Percentiles rank a stretch among this genome's conserved stretches.
Conservation (phyloP, 2,797 vertebrate species). For the Myripristis jacobus region DNA sequence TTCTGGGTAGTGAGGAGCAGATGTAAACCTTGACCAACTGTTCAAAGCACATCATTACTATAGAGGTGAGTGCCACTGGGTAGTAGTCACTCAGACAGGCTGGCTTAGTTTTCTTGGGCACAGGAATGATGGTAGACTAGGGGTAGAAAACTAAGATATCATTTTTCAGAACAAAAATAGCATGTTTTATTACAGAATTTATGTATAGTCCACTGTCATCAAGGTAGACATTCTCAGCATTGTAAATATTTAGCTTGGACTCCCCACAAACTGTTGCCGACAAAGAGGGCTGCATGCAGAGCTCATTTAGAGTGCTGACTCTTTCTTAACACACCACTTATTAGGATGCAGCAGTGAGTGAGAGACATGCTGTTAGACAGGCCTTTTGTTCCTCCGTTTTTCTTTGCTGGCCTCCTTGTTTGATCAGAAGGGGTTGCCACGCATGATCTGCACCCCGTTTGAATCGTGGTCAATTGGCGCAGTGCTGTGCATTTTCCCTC, state of each 20-base stretch:
- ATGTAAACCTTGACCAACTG: too few species aligned
- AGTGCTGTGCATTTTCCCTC: constrained; percentile 56
- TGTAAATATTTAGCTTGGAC: constrained; percentile 45
- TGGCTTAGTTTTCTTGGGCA: too few species aligned
- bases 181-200: constrained; percentile 1
- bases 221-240: constrained; percentile 59
- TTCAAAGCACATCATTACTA: too few species aligned
- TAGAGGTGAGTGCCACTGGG: too few species aligned
- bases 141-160: not conserved
- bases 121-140: too few species aligned
- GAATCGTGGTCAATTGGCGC: constrained; percentile 73
- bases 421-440: constrained; percentile 72
- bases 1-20: too few species aligned
- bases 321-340: constrained; percentile 63
- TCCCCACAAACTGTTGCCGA: constrained; percentile 35
- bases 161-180: constrained; percentile 12
- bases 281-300: constrained; percentile 41
- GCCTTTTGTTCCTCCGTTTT: constrained; percentile 61
- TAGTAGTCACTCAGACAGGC: too few species aligned
- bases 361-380: constrained; percentile 41
- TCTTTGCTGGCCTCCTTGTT: constrained; percentile 58
- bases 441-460: constrained; percentile 69
- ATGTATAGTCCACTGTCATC: constrained; percentile 20
- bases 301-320: constrained; percentile 73
- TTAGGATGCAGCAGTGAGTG: constrained; percentile 37